Percentiles rank a stretch among this genome's conserved stretches.
phyloP scores from a whole-genome alignment of 37 sponge, comb jelly and placozoan species.

The Geodia barretti region DNA sequence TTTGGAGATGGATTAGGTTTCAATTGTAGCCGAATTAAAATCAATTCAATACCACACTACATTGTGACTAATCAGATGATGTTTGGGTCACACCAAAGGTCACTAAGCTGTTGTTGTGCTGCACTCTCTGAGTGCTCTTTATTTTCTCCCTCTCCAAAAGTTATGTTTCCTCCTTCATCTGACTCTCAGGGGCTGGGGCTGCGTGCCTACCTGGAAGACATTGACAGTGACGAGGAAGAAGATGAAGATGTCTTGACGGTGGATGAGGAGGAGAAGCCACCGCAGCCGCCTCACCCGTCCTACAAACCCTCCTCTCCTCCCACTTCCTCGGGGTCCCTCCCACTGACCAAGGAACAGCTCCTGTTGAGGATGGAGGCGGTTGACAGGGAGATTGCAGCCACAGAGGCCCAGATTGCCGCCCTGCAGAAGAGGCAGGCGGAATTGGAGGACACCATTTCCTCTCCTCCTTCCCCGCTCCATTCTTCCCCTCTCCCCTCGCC shows the following conservation, averaged over 20 bases:
- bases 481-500: background rate
- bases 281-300: background rate
- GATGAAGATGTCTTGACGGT: constrained; percentile 11
- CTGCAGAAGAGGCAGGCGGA: constrained; percentile 65
- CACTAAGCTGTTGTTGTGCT: too few species aligned
- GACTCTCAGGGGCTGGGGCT: constrained; percentile 28
- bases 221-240: constrained; percentile 79
- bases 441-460: constrained; percentile 33
- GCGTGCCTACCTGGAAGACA: constrained; percentile 75
- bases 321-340: background rate
- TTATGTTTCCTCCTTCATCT: too few species aligned
- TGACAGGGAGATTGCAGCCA: constrained; percentile 59
- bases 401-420: constrained; percentile 45
- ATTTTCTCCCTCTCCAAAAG: too few species aligned
- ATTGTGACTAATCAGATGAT: too few species aligned
- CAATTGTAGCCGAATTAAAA: too few species aligned
- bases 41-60: too few species aligned
- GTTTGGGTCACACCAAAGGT: too few species aligned
- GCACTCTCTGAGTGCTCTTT: too few species aligned
- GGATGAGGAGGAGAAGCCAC: constrained; percentile 23
- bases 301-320: background rate
- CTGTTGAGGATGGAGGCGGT: constrained; percentile 73
- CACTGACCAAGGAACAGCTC: constrained; percentile 71
- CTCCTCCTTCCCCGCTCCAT: constrained; percentile 5
- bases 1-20: too few species aligned